phyloP scores from a whole-genome alignment of 2,113 vertebrate genomes.

The Crypturellus undulatus region DNA sequence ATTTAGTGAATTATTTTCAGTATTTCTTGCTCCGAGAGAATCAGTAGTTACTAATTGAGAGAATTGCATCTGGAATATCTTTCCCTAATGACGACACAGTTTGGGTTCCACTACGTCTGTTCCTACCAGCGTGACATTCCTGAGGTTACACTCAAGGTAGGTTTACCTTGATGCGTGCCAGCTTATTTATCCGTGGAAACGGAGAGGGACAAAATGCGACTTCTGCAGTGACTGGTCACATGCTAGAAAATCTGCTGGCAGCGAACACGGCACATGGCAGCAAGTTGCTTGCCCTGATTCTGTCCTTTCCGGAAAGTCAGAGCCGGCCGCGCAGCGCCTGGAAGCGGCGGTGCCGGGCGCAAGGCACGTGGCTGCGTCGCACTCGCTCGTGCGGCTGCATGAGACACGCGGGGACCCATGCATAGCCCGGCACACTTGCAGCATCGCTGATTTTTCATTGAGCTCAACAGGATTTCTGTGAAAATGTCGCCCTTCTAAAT shows the following conservation, averaged over 20 bases:
- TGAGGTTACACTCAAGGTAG: background rate
- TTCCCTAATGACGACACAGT: background rate
- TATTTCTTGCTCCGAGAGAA: background rate
- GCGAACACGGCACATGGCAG: fast-evolving
- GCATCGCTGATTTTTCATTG: background rate
- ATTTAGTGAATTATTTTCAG: background rate
- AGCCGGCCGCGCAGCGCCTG: fast-evolving
- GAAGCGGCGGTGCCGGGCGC: fast-evolving
- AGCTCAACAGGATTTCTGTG: background rate
- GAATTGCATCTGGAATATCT: background rate
- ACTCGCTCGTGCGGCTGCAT: background rate
- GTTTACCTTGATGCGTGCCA: background rate
- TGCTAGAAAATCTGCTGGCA: slow-evolving; percentile 56
- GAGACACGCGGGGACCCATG: fast-evolving
- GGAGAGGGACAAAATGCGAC: background rate
- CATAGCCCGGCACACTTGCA: background rate
- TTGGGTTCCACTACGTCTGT: background rate
- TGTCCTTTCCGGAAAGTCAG: slow-evolving; percentile 59
- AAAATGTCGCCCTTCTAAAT: fast-evolving
- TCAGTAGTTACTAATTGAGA: background rate
- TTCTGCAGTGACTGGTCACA: background rate
- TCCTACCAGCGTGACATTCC: background rate
- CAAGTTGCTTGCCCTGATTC: slow-evolving; percentile 60
- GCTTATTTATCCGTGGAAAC: background rate
- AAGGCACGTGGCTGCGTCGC: background rate